Base-by-base conservation (phyloP, 2,888 invertebrate genomes). In the Bellardia bayeri region DNA sequence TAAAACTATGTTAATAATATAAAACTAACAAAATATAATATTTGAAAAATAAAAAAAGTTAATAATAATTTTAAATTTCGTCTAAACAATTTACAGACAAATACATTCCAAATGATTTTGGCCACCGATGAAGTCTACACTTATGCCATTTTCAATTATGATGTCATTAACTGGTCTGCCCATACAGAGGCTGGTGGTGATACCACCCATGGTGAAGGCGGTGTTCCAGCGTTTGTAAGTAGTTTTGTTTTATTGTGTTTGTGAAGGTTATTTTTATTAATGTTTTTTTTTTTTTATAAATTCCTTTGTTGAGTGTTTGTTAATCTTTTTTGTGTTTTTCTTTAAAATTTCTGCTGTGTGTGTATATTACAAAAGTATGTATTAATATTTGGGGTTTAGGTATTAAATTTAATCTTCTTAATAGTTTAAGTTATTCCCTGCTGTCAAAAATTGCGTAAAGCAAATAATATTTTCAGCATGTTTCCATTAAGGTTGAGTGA, bases 121-220 rank as follows among this genome's bases (percentile, higher is more conserved):
- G 98, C 97, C 0, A 98, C 98, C 0, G 98, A 99, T 92, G 98
- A 98, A 94, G 97, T 98, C 3, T 97, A 97, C 91, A 98, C 99
- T 0, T 99, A 99, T 92, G 98, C 97, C 0, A 98, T 99, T 79
- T 98, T 98, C 94, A 99, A 99, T 94, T 99, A 99, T 92, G 95
- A 96, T 76, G 96, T 97, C 89, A 95, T 99, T 86, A 96, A 96
- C 91, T 99, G 99, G 98, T 97, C 97, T 13, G 96, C 97, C 13
- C 97, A 98, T 91, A 98, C 98, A 0, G 98, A 98, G 93, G 98
- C 98, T 84, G 97, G 98, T 82, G 98, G 97, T 89, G 98, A 98
- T 92, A 97, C 98, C 23, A 96, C 96, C 1, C 95, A 95, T 16
- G 98, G 98, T 72, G 97, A 97, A 92, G 98, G 98, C 72, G 98